Conservation (phyloP, 2,113 vertebrate genomes). For the Oryzias melastigma region DNA sequence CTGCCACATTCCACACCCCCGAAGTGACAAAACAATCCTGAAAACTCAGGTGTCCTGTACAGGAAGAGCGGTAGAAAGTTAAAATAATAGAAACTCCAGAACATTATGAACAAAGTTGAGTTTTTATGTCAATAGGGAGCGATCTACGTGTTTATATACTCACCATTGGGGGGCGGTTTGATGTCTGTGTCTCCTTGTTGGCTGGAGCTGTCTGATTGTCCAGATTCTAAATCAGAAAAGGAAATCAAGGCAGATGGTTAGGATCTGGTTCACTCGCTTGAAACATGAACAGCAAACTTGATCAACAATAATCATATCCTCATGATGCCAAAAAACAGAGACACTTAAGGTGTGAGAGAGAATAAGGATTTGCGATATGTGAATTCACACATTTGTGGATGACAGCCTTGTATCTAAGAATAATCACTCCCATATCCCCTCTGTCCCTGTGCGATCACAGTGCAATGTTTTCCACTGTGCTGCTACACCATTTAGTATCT, state of each 20-base stretch:
- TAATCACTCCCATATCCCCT: conserved; percentile 39
- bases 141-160: conserved; percentile 51
- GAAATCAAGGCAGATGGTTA: conserved; percentile 35
- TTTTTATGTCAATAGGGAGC: conserved; percentile 20
- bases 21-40: conserved; percentile 97
- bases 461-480: conserved; percentile 66
- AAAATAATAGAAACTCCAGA: background rate
- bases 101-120: conserved; percentile 1
- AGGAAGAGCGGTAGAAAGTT: background rate
- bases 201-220: conserved; percentile 95
- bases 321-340: conserved; percentile 31
- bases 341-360: conserved; percentile 48
- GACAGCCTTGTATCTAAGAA: conserved; percentile 44
- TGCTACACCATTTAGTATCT: conserved; percentile 65
- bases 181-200: conserved; percentile 95
- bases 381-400: conserved; percentile 51
- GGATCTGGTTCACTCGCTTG: conserved; percentile 16
- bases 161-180: conserved; percentile 95
- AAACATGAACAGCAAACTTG: conserved; percentile 13
- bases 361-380: conserved; percentile 47
- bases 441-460: conserved; percentile 60
- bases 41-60: conserved; percentile 92
- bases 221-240: conserved; percentile 82
- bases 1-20: conserved; percentile 93
- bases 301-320: conserved; percentile 23